Base-by-base conservation (phyloP, 2,888 invertebrate species). In the Synanthedon tipuliformis region DNA sequence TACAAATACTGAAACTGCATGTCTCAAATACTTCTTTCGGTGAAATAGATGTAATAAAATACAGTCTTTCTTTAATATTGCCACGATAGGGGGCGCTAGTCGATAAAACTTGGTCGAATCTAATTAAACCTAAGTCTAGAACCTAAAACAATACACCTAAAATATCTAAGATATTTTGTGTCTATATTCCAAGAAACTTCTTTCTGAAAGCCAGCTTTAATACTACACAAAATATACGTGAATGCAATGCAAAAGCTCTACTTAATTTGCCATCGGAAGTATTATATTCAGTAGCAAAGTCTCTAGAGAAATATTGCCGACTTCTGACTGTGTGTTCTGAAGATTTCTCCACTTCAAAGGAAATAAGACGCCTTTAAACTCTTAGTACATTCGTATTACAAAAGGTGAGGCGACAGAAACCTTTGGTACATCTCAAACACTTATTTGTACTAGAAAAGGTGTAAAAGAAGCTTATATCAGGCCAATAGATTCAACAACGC, bases 401-500 rank as follows among this genome's bases (percentile, higher is more conserved):
- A 12, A 45, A 45, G 15, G 13, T 12, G 15, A 45, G 4, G 13
- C 45, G 45, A 45, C 45, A 45, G 45, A 45, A 45, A 45, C 45
- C 45, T 45, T 45, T 45, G 45, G 45, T 12, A 45, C 13, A 45
- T 45, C 12, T 51, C 40, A 27, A 27, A 51, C n/a, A 40, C 12
- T 40, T 40, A 51, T 40, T 23, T 51, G 51, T 12, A 23, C 11
- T 12, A 51, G 27, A 15, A 27, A 51, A 40, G 12, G 52, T 54
- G 55, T 55, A 52, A 52, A 52, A 55, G 52, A 53, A 52, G 54
- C 53, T 52, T 57, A 56, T 57, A 61, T n/a, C 13, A 15, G 49
- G 55, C 52, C 63, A 64, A 68, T 66, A 63, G 61, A 60, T 61
- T 63, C 59, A 63, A 57, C 53, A 12, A 53, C 50, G 51, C 57